A percentile compares a stretch with the other conserved stretches of the same genome.
Conservation (phyloP, 2,797 vertebrate genomes). For the Zalophus californianus region DNA sequence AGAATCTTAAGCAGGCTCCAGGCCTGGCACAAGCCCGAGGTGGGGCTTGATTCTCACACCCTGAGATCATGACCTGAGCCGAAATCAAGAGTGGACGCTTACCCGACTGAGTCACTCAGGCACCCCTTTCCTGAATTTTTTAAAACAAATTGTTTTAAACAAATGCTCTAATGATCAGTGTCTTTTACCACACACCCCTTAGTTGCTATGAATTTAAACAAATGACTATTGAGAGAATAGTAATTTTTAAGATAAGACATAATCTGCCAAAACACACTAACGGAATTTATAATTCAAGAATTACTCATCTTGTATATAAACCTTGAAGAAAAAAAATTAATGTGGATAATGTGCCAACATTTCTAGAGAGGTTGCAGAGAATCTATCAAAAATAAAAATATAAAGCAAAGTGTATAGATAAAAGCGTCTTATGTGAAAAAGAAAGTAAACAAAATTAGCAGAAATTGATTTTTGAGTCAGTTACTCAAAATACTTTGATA, state of each 20-base stretch:
- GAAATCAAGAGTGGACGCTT: not conserved
- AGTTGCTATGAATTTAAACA: conserved; percentile 42
- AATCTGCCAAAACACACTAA: conserved; percentile 42
- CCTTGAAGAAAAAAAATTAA: not conserved
- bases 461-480: conserved; percentile 34
- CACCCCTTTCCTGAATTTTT: not conserved
- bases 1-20: not conserved
- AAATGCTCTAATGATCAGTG: not conserved
- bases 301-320: conserved; percentile 32
- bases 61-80: not conserved
- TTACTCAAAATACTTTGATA: not conserved
- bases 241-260: conserved; percentile 24
- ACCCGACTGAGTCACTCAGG: not conserved
- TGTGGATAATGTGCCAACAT: not conserved
- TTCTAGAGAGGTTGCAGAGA: not conserved
- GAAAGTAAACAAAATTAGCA: not conserved
- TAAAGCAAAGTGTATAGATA: not conserved
- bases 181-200: not conserved
- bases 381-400: conserved; percentile 18
- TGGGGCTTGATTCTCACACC: not conserved
- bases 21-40: not conserved
- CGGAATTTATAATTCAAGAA: conserved; percentile 35
- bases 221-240: conserved; percentile 4
- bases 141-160: conserved; percentile 55
- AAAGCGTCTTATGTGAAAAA: not conserved